Percentiles rank a stretch among this genome's conserved stretches.
phyloP scores from a whole-genome alignment of 2,888 invertebrate species.

The Drosophila peninsularis region DNA sequence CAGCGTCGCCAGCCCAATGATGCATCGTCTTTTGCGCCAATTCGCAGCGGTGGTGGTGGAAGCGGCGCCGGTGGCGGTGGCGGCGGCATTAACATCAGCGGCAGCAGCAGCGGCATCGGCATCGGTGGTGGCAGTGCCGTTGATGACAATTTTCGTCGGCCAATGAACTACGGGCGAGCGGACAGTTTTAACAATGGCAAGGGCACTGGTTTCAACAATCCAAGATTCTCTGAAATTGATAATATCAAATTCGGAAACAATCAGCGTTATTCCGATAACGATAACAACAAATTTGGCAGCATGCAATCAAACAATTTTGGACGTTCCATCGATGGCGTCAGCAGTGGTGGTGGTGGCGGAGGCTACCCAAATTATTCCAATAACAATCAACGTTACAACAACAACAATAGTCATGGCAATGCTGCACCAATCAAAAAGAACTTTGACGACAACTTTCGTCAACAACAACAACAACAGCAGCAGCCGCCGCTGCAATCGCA shows the following conservation, averaged over 20 bases:
- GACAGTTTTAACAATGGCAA: slow-evolving; percentile 19
- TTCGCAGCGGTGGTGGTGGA: slow-evolving; percentile 31
- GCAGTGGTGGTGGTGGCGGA: background rate
- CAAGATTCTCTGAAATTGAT: slow-evolving; percentile 8
- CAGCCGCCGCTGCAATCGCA: slow-evolving; percentile 3
- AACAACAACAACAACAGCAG: slow-evolving; percentile 7
- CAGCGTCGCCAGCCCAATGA: slow-evolving; percentile 56
- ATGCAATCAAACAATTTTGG: slow-evolving; percentile 33
- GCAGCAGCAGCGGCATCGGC: background rate
- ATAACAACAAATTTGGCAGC: slow-evolving; percentile 36
- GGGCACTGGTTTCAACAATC: slow-evolving; percentile 20
- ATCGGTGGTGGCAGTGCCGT: slow-evolving; percentile 2
- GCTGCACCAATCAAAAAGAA: slow-evolving; percentile 21
- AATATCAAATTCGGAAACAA: slow-evolving; percentile 13
- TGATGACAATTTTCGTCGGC: slow-evolving; percentile 42
- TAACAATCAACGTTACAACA: slow-evolving; percentile 29
- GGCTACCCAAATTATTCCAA: slow-evolving; percentile 19
- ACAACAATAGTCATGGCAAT: slow-evolving; percentile 11
- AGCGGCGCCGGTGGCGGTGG: slow-evolving; percentile 6
- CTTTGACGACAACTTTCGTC: slow-evolving; percentile 33
- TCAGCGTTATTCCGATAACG: slow-evolving; percentile 33
- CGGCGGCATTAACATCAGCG: background rate
- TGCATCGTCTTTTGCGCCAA: slow-evolving; percentile 58
- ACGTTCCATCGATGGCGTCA: slow-evolving; percentile 1
- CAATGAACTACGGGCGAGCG: slow-evolving; percentile 31